These are phyloP conservation scores for Aplochiton taeniatus DNA, from an alignment of 2,797 vertebrate species.

Conservation along the genomic window DNA sequence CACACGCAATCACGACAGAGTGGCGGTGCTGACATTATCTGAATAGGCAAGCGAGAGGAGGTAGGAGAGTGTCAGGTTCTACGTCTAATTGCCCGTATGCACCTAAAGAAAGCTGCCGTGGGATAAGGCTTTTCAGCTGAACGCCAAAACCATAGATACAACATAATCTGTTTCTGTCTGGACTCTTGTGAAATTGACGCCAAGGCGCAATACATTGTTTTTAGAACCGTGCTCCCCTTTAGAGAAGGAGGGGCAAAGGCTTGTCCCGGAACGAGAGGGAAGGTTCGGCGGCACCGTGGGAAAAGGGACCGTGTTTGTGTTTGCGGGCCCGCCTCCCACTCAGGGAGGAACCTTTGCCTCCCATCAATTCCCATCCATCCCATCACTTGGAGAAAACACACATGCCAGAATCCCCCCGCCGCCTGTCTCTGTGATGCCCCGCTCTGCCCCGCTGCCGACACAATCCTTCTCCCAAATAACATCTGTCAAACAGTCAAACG, in stretches of 20 bases:
- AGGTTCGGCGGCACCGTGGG: constrained; percentile 9
- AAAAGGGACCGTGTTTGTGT: neutral
- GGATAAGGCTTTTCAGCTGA: neutral
- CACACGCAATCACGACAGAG: constrained; percentile 6
- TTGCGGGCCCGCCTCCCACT: constrained; percentile 24
- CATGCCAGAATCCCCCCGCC: neutral
- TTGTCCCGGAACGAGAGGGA: too few species aligned
- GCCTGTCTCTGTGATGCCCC: neutral
- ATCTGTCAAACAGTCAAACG: constrained; percentile 58
- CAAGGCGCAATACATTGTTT: too few species aligned
- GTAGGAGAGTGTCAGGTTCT: neutral
- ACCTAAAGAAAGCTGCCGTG: neutral
- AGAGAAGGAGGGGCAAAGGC: too few species aligned
- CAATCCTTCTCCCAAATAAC: constrained; percentile 42
- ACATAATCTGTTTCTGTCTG: too few species aligned
- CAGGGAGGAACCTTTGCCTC: constrained; percentile 25
- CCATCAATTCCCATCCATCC: too few species aligned
- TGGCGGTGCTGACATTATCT: neutral
- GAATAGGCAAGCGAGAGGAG: neutral
- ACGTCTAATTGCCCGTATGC: neutral
- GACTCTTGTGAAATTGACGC: too few species aligned
- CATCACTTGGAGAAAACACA: too few species aligned
- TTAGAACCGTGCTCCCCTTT: too few species aligned
- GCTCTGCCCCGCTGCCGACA: constrained; percentile 6
- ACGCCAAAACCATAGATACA: too few species aligned